These are phyloP conservation scores for Anorthoa munda DNA, from an alignment of 2,888 invertebrate species.

Conservation along the genomic window DNA sequence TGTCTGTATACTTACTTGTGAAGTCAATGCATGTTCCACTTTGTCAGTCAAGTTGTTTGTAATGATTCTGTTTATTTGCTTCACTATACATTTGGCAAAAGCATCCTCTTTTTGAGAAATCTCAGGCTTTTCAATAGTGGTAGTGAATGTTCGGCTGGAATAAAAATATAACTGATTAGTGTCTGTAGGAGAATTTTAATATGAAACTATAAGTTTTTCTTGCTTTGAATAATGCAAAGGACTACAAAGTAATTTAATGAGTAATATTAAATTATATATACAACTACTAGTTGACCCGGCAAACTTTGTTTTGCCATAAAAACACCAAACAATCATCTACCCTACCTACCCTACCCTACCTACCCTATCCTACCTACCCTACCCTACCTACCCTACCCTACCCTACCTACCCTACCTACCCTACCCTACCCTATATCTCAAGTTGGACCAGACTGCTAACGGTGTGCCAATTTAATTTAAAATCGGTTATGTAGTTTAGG, in stretches of 20 bases:
- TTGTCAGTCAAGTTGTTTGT: conserved; percentile 91
- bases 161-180: not conserved
- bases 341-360: too few relatives aligned
- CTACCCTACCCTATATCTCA: too few relatives aligned
- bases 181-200: not conserved
- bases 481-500: too few relatives aligned
- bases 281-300: too few relatives aligned
- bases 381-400: too few relatives aligned
- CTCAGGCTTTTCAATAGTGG: conserved; percentile 70
- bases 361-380: too few relatives aligned
- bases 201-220: not conserved
- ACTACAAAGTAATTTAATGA: not conserved
- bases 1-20: conserved; percentile 86
- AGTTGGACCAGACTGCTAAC: too few relatives aligned
- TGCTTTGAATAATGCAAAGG: not conserved
- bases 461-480: too few relatives aligned
- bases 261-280: not conserved
- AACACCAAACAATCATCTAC: too few relatives aligned
- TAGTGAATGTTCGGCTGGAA: conserved; percentile 73
- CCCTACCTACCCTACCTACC: too few relatives aligned
- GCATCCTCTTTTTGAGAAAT: conserved; percentile 84
- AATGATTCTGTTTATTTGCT: conserved; percentile 93
- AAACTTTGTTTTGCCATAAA: too few relatives aligned
- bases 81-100: conserved; percentile 89
- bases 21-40: conserved; percentile 91